A percentile compares a stretch with the other conserved stretches of the same genome.
Evolutionary conservation across 2,797 vertebrate genomes (phyloP).

Genomic region (Echeneis naucrates): DNA sequence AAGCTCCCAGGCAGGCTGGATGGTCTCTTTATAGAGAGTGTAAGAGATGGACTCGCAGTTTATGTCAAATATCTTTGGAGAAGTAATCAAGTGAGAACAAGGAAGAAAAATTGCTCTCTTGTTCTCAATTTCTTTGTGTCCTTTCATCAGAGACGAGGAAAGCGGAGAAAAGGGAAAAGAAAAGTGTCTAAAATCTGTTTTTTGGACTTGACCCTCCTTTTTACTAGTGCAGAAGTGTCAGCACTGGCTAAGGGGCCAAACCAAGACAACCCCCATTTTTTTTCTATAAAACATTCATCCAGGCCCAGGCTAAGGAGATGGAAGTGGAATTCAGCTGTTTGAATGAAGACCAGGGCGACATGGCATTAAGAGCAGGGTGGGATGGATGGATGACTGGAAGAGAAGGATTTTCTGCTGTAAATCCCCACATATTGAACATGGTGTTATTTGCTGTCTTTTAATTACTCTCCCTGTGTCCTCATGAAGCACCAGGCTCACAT

Average conservation of each 20-base stretch:
- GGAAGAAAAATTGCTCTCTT: conserved; percentile 45
- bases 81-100: conserved; percentile 59
- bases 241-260: conserved; percentile 41
- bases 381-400: conserved; percentile 46
- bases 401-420: conserved; percentile 79
- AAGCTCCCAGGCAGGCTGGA: conserved; percentile 66
- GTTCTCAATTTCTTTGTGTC: conserved; percentile 58
- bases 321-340: conserved; percentile 72
- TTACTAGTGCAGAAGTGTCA: conserved; percentile 55
- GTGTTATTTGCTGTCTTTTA: conserved; percentile 63
- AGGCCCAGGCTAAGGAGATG: conserved; percentile 67
- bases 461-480: conserved; percentile 39
- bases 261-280: conserved; percentile 18
- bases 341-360: conserved; percentile 68
- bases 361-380: conserved; percentile 76
- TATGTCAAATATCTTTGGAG: conserved; percentile 66
- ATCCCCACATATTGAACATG: conserved; percentile 75
- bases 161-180: conserved; percentile 35
- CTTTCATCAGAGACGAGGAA: conserved; percentile 49
- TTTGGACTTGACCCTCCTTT: conserved; percentile 42
- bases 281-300: conserved; percentile 29
- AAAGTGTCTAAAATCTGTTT: conserved; percentile 51
- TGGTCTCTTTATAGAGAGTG: conserved; percentile 68
- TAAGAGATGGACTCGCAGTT: conserved; percentile 54
- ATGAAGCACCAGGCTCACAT: neutral